Conservation (phyloP, 2,888 invertebrate genomes). For the Cremastobaeus sp. region DNA sequence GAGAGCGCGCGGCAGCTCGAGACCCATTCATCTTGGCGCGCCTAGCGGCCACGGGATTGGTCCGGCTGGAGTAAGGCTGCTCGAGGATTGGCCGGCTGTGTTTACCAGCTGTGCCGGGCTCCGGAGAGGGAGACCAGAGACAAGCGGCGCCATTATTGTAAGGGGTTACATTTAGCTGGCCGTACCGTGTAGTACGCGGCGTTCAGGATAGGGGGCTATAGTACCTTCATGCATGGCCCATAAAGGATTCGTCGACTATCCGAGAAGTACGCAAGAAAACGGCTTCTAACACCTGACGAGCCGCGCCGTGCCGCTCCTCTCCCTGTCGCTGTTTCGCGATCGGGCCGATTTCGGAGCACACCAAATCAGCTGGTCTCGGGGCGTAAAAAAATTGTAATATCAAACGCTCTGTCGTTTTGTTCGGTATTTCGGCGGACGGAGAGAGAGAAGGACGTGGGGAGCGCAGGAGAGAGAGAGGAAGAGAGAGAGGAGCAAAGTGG, state of each 20-base stretch:
- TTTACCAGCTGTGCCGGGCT: constrained; percentile 77
- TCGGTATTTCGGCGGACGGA: constrained; percentile 45
- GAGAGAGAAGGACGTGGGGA: constrained; percentile 9
- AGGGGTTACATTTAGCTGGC: constrained; percentile 79
- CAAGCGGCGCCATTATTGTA: constrained; percentile 79
- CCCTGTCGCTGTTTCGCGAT: constrained; percentile 59
- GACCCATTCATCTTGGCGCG: constrained; percentile 78
- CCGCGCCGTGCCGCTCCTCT: constrained; percentile 59
- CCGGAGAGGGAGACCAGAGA: constrained; percentile 80
- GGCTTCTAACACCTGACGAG: constrained; percentile 78
- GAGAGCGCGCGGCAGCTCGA: constrained; percentile 63
- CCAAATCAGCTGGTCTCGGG: constrained; percentile 52
- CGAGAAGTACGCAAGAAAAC: constrained; percentile 81
- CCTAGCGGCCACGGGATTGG: constrained; percentile 75
- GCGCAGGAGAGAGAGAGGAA: constrained; percentile 7
- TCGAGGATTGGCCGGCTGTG: constrained; percentile 75
- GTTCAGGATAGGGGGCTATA: constrained; percentile 90
- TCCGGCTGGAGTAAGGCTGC: constrained; percentile 72
- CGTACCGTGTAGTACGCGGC: constrained; percentile 81
- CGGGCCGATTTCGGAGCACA: constrained; percentile 57
- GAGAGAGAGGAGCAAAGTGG: constrained; percentile 3
- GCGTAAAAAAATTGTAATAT: constrained; percentile 24
- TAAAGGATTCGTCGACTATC: constrained; percentile 89
- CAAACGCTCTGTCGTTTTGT: constrained; percentile 36
- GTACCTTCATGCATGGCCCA: constrained; percentile 91